Evolutionary conservation across 2,797 vertebrate species (phyloP).

Genomic region (Gymnoscopelus braueri): DNA sequence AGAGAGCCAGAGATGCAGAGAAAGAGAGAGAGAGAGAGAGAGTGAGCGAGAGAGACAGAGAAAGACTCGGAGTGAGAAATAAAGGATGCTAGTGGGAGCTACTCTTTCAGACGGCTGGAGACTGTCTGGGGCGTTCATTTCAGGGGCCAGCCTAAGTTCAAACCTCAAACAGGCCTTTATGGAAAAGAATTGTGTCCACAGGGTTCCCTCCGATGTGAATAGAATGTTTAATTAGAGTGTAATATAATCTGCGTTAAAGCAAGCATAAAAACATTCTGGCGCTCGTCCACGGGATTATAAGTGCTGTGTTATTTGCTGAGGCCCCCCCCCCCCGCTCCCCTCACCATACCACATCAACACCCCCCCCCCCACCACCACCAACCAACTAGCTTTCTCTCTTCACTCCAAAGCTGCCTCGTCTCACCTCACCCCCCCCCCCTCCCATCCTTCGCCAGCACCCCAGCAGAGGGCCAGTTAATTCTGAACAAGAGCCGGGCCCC

Average conservation of each 20-base stretch:
- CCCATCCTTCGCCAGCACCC: conserved; percentile 52
- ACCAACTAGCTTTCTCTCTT: conserved; percentile 36
- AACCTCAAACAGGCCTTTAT: conserved; percentile 84
- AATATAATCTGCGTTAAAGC: conserved; percentile 88
- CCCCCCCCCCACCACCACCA: conserved; percentile 17
- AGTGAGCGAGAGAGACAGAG: conserved; percentile 37
- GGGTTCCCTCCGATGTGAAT: conserved; percentile 80
- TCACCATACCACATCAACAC: not conserved
- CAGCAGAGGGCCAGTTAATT: conserved; percentile 75
- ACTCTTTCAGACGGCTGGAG: conserved; percentile 77
- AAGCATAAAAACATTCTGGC: conserved; percentile 87
- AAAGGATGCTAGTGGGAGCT: conserved; percentile 69
- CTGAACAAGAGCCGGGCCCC: conserved; percentile 75
- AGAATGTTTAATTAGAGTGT: conserved; percentile 88
- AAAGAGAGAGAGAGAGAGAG: not conserved
- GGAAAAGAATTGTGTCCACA: conserved; percentile 78
- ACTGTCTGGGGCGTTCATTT: conserved; percentile 79
- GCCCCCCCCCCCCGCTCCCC: conserved; percentile 16
- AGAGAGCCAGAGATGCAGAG: not conserved
- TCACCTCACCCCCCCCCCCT: conserved; percentile 24
- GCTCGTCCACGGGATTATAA: conserved; percentile 82
- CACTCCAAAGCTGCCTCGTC: not conserved
- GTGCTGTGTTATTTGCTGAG: conserved; percentile 77
- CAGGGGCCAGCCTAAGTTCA: conserved; percentile 77
- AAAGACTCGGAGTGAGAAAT: conserved; percentile 54